Conservation (phyloP, 2,797 vertebrate species). For the Cuniculus paca region DNA sequence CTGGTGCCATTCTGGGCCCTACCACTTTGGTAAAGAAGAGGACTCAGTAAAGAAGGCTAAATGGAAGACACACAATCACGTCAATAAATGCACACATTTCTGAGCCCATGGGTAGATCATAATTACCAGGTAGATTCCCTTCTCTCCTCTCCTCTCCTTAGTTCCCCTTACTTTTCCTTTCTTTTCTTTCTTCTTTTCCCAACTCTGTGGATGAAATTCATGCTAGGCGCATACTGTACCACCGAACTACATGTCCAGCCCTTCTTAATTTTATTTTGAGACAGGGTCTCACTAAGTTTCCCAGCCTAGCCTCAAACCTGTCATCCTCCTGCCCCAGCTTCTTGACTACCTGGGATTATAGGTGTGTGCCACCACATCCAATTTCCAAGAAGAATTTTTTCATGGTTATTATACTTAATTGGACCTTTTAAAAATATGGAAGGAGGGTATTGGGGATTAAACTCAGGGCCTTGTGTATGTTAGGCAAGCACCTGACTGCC, state of each 20-base stretch:
- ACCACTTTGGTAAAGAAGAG: not conserved
- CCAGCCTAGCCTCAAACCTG: not conserved
- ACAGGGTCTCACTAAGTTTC: not conserved
- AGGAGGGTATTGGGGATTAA: no score
- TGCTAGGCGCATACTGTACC: not conserved
- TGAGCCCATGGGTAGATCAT: not conserved
- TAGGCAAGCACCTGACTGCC: no score
- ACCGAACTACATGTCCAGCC: not conserved
- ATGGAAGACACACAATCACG: not conserved
- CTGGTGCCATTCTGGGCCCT: not conserved
- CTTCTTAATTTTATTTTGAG: not conserved
- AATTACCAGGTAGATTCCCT: not conserved
- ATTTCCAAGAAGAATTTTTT: not conserved
- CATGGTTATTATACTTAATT: not conserved
- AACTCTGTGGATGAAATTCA: not conserved
- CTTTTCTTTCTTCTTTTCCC: not conserved
- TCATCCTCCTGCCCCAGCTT: not conserved
- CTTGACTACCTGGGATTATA: not conserved
- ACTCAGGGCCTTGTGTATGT: no score
- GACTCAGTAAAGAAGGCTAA: not conserved
- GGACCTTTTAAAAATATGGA: not conserved
- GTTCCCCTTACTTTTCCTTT: no score
- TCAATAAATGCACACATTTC: not conserved
- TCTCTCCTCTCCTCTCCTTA: not conserved
- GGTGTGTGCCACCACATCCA: not conserved